phyloP scores from a whole-genome alignment of 2,113 vertebrate genomes.

The Sander lucioperca region DNA sequence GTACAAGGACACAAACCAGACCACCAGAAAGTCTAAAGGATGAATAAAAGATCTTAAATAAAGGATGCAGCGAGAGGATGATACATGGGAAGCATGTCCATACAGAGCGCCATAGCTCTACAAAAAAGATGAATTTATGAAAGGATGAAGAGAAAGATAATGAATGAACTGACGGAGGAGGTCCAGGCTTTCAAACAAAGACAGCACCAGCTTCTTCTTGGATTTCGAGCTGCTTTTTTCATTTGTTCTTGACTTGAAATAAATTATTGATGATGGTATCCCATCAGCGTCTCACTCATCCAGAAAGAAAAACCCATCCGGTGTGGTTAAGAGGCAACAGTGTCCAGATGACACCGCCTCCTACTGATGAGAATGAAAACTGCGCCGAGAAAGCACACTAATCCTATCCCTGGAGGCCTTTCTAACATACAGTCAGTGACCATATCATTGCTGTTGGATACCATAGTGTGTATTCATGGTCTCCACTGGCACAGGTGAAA shows the following conservation, averaged over 20 bases:
- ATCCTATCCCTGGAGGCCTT: slow-evolving; percentile 75
- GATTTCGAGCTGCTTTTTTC: slow-evolving; percentile 79
- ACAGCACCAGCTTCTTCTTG: slow-evolving; percentile 62
- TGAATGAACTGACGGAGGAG: slow-evolving; percentile 75
- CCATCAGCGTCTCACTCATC: slow-evolving; percentile 53
- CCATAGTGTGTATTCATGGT: slow-evolving; percentile 35
- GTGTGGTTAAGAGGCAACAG: slow-evolving; percentile 10
- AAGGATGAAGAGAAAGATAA: slow-evolving; percentile 58
- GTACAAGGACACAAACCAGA: slow-evolving; percentile 32
- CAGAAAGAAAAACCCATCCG: slow-evolving; percentile 45
- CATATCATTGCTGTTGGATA: slow-evolving; percentile 53
- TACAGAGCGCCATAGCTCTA: slow-evolving; percentile 68
- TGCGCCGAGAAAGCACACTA: slow-evolving; percentile 72
- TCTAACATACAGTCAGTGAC: slow-evolving; percentile 60
- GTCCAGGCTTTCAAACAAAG: slow-evolving; percentile 73
- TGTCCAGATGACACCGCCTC: slow-evolving; percentile 50
- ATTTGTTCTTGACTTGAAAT: slow-evolving; percentile 66
- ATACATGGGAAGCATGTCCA: slow-evolving; percentile 81
- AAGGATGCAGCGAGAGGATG: slow-evolving; percentile 65
- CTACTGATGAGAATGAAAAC: slow-evolving; percentile 61
- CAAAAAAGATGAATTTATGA: slow-evolving; percentile 24
- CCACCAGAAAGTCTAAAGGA: slow-evolving; percentile 22
- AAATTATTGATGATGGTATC: slow-evolving; percentile 75
- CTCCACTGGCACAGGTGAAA: slow-evolving; percentile 38
- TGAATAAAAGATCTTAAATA: slow-evolving; percentile 6